Conservation (phyloP, 1,140 invertebrate genomes). For the Drosophila sp. region DNA sequence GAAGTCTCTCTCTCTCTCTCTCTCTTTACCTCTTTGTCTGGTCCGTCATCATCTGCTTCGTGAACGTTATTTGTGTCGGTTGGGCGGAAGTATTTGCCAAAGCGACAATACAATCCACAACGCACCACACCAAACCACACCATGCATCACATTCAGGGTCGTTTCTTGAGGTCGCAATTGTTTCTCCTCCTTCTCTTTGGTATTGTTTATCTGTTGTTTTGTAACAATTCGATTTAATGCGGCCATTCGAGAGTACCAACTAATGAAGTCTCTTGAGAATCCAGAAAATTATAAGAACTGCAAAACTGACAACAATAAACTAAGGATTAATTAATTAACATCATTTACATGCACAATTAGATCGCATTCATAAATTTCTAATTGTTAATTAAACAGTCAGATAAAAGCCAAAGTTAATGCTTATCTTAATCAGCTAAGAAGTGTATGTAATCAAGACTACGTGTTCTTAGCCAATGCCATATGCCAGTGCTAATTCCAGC, state of each 20-base stretch:
- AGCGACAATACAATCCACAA: background rate
- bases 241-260: background rate
- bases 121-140: background rate
- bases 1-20: conserved; percentile 22
- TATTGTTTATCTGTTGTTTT: background rate
- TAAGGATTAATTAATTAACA: too few relatives aligned
- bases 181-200: conserved; percentile 4
- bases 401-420: background rate
- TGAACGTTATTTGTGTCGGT: too few relatives aligned
- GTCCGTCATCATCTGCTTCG: background rate
- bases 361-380: background rate
- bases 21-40: background rate
- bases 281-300: background rate
- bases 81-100: conserved; percentile 13
- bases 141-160: conserved; percentile 29
- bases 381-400: background rate
- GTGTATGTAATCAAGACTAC: too few relatives aligned
- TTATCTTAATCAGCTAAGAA: background rate
- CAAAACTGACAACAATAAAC: background rate
- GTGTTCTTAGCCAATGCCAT: conserved; percentile 4
- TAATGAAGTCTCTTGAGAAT: background rate
- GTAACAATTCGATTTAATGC: background rate
- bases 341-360: background rate
- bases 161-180: conserved; percentile 10
- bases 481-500: conserved; percentile 28